Conservation (phyloP, 2,888 invertebrate genomes). For the Oeneis ivallda region DNA sequence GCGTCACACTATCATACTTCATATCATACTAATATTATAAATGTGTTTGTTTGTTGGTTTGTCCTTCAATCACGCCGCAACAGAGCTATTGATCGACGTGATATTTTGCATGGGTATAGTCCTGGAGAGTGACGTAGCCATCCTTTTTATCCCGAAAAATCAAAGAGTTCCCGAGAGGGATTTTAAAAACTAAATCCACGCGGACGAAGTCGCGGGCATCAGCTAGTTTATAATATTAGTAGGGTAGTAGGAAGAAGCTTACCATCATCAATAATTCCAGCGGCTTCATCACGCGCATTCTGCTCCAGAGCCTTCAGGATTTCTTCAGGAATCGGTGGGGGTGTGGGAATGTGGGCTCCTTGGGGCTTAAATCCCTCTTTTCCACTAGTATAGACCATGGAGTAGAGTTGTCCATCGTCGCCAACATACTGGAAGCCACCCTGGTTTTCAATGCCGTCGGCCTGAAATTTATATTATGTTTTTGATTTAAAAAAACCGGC, state of each 20-base stretch:
- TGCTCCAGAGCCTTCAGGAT: slow-evolving; percentile 80
- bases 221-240: not conserved
- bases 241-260: slow-evolving; percentile 31
- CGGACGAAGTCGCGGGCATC: too few relatives aligned
- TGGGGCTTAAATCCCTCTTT: slow-evolving; percentile 81
- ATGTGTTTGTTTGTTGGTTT: too few relatives aligned
- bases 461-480: slow-evolving; percentile 54
- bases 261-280: slow-evolving; percentile 81
- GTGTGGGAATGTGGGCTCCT: slow-evolving; percentile 81
- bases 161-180: too few relatives aligned
- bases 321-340: slow-evolving; percentile 82
- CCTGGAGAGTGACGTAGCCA: too few relatives aligned
- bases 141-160: too few relatives aligned
- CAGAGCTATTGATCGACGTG: too few relatives aligned
- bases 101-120: too few relatives aligned
- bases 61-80: too few relatives aligned
- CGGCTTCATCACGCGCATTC: slow-evolving; percentile 81
- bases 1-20: too few relatives aligned
- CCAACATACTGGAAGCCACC: slow-evolving; percentile 83
- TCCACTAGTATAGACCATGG: slow-evolving; percentile 80
- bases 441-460: slow-evolving; percentile 76
- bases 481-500: too few relatives aligned
- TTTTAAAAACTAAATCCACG: too few relatives aligned
- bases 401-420: slow-evolving; percentile 81
- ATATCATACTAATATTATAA: too few relatives aligned